phyloP scores from a whole-genome alignment of 2,797 vertebrate genomes.

The Chelonia mydas region DNA sequence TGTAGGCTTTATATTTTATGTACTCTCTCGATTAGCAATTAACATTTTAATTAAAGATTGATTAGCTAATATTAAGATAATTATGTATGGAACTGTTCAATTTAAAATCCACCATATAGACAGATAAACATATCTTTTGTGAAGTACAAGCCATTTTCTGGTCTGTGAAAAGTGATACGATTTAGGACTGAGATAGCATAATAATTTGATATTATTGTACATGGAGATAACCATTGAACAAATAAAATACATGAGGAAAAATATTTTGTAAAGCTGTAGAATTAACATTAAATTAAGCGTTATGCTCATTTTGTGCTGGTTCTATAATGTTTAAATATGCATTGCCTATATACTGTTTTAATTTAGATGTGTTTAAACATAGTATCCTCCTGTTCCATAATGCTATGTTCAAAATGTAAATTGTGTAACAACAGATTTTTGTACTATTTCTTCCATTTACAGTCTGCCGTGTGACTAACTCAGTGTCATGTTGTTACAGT shows the following conservation, averaged over 20 bases:
- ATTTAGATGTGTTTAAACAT: conserved; percentile 37
- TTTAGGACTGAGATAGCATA: conserved; percentile 52
- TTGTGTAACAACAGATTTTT: conserved; percentile 72
- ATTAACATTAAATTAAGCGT: conserved; percentile 69
- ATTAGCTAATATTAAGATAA: conserved; percentile 72
- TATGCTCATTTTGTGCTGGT: conserved; percentile 56
- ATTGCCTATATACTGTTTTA: conserved; percentile 33
- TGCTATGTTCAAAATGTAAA: conserved; percentile 68
- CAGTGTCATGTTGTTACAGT: conserved; percentile 44
- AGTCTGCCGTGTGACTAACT: conserved; percentile 68
- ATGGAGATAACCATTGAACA: conserved; percentile 44
- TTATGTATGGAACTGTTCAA: conserved; percentile 43
- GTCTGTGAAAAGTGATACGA: conserved; percentile 34
- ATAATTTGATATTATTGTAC: conserved; percentile 66
- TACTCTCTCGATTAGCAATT: conserved; percentile 63
- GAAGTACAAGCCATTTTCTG: conserved; percentile 56
- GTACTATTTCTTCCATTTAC: conserved; percentile 69
- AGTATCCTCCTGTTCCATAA: conserved; percentile 46
- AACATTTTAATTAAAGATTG: conserved; percentile 74
- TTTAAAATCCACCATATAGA: conserved; percentile 61
- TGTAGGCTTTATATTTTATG: conserved; percentile 22
- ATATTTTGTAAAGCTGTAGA: conserved; percentile 51
- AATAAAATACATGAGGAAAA: conserved; percentile 31
- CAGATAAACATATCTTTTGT: conserved; percentile 40
- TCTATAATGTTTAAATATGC: conserved; percentile 40